Conservation (phyloP, 2,113 vertebrate genomes). For the Chlamydotis undulata region DNA sequence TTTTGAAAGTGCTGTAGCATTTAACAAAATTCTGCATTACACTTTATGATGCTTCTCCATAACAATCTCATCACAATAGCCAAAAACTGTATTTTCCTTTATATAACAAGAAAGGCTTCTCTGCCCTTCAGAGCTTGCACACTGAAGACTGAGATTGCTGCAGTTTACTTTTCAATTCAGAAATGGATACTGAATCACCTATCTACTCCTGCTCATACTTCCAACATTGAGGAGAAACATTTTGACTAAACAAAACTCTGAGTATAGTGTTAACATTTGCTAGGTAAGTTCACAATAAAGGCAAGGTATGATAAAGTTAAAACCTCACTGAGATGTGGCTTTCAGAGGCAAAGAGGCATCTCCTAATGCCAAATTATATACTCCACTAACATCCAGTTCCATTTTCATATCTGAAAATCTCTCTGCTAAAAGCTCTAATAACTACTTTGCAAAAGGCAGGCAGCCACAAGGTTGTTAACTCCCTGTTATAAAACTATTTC, state of each 20-base stretch:
- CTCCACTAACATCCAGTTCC: neutral
- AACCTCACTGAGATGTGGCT: neutral
- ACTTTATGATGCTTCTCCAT: neutral
- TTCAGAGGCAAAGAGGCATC: neutral
- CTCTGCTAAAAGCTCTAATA: neutral
- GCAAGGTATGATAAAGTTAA: neutral
- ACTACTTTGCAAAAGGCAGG: neutral
- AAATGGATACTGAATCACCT: neutral
- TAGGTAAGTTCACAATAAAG: neutral
- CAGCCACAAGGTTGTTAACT: neutral
- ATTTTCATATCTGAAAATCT: neutral
- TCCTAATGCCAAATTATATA: neutral
- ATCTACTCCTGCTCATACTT: fast-evolving
- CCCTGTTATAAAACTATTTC: neutral
- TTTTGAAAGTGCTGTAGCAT: neutral
- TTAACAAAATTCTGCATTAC: neutral
- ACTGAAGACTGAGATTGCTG: neutral
- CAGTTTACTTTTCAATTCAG: neutral
- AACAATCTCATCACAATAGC: neutral
- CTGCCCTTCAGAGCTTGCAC: neutral
- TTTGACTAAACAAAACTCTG: neutral
- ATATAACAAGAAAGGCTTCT: neutral
- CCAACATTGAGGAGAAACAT: neutral
- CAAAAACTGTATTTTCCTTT: neutral
- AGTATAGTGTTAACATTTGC: neutral